Evolutionary conservation across 2,113 vertebrate species (phyloP).

Genomic region (Phalacrocorax pelagicus): DNA sequence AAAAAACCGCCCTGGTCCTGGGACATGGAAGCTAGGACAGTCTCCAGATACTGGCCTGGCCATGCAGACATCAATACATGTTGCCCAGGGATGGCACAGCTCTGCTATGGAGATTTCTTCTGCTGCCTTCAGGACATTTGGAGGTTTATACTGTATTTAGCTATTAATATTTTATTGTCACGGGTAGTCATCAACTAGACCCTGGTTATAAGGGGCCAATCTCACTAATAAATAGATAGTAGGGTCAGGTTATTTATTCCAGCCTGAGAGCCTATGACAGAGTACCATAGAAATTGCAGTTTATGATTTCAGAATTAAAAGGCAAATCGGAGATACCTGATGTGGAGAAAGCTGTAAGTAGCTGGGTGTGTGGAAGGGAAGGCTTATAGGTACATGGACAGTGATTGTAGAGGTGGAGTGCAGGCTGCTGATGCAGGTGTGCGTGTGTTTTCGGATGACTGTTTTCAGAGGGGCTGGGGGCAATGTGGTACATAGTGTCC

Average conservation of each 20-base stretch:
- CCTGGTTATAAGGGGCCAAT: not conserved
- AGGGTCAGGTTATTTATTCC: not conserved
- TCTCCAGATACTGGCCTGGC: not conserved
- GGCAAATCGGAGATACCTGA: not conserved
- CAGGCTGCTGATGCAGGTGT: not conserved
- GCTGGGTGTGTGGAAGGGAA: not conserved
- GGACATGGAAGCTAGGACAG: not conserved
- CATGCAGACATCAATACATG: accelerated
- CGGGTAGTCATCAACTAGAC: not conserved
- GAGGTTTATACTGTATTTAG: not conserved
- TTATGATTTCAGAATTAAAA: not conserved
- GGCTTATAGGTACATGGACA: accelerated
- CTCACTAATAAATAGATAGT: not conserved
- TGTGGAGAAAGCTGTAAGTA: not conserved
- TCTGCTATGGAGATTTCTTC: not conserved
- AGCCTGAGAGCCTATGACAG: not conserved
- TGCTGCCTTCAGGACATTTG: not conserved
- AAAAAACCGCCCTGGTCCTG: not conserved
- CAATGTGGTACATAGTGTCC: accelerated
- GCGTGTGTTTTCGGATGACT: accelerated
- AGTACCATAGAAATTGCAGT: not conserved
- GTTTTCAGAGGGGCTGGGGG: no score
- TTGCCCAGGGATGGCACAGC: not conserved
- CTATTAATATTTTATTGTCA: not conserved
- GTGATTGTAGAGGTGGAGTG: not conserved